These are phyloP conservation scores for Oncorhynchus nerka DNA, from an alignment of 2,113 vertebrate genomes.

Conservation along the genomic window DNA sequence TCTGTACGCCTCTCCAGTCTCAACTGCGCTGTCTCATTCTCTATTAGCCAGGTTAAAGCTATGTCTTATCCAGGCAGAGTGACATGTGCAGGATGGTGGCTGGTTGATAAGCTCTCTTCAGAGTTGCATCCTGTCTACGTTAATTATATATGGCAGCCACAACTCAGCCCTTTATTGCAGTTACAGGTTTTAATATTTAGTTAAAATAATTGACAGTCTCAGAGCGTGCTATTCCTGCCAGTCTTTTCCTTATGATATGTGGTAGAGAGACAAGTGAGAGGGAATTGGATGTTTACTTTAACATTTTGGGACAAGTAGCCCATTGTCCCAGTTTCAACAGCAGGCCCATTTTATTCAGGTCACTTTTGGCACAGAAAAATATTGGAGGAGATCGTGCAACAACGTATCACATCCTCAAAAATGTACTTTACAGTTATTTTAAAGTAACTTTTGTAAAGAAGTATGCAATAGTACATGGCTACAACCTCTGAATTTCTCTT, in stretches of 20 bases:
- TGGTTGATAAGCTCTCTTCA: background rate
- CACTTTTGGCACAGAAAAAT: conserved; percentile 3
- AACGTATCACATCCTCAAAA: background rate
- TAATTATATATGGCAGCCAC: conserved; percentile 19
- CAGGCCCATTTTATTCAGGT: conserved; percentile 3
- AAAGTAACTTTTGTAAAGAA: background rate
- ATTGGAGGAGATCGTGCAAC: background rate
- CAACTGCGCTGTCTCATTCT: background rate
- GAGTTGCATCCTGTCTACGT: background rate
- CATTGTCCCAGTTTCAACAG: conserved; percentile 19
- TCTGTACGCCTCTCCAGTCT: background rate
- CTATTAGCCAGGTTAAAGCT: background rate
- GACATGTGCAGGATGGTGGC: background rate
- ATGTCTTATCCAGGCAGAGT: background rate
- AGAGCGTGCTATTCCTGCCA: background rate
- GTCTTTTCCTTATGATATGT: background rate
- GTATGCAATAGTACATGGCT: background rate
- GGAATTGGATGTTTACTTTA: conserved; percentile 16
- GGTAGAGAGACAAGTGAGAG: background rate
- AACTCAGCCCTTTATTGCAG: background rate
- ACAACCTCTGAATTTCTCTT: background rate
- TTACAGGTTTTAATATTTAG: background rate
- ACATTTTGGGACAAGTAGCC: background rate
- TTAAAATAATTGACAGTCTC: background rate
- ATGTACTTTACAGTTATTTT: background rate